Evolutionary conservation across 2,113 vertebrate genomes (phyloP), one percentile per base, ranked within the genome.

Genomic region (Dipodomys ordii): DNA sequence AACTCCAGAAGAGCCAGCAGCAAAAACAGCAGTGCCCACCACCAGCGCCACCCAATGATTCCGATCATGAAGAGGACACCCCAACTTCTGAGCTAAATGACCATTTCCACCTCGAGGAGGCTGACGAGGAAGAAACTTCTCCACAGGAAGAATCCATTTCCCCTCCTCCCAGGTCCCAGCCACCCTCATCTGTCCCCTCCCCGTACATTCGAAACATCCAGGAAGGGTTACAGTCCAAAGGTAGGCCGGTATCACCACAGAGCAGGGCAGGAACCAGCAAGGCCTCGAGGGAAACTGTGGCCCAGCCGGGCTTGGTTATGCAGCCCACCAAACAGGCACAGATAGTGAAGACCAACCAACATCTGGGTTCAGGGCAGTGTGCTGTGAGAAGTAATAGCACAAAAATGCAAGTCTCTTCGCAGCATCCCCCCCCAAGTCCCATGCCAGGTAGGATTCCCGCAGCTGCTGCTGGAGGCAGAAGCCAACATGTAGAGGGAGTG

Each of bases 291-390:
- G 99, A 99, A 94, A 97, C 98, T 1, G 90, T 98, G 6, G 96
- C 98, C 30, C 98, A 98, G 83, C 98, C 99, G 32, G 99, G 98
- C 2, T 77, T 99, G 95, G 93, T 99, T 3, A 65, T 99, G 95
- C 99, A 99, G 97, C 98, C 99, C 65, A 99, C 98, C 64, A 99
- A 99, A 96, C 99, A 99, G 96, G 99, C 99, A 18, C 99, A 99
- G 97, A 99, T 99, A 2, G 99, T 99, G 62, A 99, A 99, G 98
- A 99, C 99, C 80, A 99, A 98, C 93, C 99, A 99, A 93, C 99
- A 99, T 39, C 97, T 99, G 97, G 99, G 98, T 79, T 98, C 99
- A 5, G 88, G 97, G 87, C 99, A 98, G 89, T 85, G 96, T 0
- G 98, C 93, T 0, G 83, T 95, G 65, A 98, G 98, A 93, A 76